phyloP scores from a whole-genome alignment of 2,888 invertebrate genomes.

The Drosophila multiciliata region DNA sequence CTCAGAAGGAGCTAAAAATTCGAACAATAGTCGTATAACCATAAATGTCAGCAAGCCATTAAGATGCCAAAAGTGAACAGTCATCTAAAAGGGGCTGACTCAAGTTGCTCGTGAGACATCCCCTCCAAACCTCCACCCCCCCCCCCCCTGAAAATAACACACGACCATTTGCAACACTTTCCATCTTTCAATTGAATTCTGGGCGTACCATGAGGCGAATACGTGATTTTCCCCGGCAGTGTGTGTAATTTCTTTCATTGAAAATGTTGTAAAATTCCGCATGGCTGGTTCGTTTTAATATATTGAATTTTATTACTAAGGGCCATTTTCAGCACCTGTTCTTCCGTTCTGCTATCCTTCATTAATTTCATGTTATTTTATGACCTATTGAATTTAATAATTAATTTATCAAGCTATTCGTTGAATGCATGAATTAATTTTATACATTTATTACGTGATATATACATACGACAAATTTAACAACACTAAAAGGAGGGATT shows the following conservation, averaged over 20 bases:
- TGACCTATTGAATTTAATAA: conserved; percentile 39
- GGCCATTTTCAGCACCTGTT: conserved; percentile 51
- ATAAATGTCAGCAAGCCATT: conserved; percentile 62
- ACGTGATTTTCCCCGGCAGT: conserved; percentile 42
- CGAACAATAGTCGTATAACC: conserved; percentile 18
- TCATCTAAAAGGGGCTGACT: conserved; percentile 4
- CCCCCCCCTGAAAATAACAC: not conserved
- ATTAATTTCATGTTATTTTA: conserved; percentile 53
- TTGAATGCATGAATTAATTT: not conserved
- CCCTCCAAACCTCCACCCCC: not conserved
- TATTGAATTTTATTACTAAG: conserved; percentile 57
- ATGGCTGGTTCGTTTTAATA: conserved; percentile 21
- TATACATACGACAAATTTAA: not conserved
- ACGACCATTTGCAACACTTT: conserved; percentile 15
- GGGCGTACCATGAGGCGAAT: conserved; percentile 42
- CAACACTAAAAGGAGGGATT: not conserved
- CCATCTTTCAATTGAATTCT: conserved; percentile 37
- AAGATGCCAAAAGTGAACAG: conserved; percentile 45
- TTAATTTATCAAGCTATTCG: conserved; percentile 19
- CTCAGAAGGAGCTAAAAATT: conserved; percentile 19
- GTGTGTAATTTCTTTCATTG: conserved; percentile 6
- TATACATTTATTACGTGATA: not conserved
- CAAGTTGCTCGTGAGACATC: not conserved
- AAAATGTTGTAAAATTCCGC: conserved; percentile 37
- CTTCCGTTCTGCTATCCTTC: conserved; percentile 16